Conservation (phyloP, 1,140 invertebrate species). For the Argopecten irradians region DNA sequence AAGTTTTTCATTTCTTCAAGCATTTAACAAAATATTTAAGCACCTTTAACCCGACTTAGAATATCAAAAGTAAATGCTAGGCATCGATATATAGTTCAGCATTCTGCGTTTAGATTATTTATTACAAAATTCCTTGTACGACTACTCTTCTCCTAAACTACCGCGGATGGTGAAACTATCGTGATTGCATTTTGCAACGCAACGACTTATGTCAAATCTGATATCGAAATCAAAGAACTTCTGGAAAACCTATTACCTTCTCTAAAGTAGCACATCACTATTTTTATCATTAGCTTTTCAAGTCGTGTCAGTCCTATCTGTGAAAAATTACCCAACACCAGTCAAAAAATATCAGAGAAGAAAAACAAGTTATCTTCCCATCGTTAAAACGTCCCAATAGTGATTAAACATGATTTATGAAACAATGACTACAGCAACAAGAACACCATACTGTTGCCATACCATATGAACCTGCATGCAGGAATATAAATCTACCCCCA, state of each 20-base stretch:
- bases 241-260: not conserved
- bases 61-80: no score
- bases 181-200: not conserved
- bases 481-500: not conserved
- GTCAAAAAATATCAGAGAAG: not conserved
- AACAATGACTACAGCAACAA: not conserved
- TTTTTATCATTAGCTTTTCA: constrained; percentile 6
- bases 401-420: not conserved
- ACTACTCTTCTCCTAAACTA: not conserved
- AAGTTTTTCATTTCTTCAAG: no score
- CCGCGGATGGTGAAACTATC: not conserved
- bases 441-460: not conserved
- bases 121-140: not conserved
- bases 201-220: not conserved
- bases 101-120: not conserved
- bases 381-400: not conserved
- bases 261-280: not conserved
- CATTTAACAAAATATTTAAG: no score
- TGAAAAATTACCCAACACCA: not conserved
- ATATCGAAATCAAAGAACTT: constrained; percentile 4
- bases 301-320: not conserved
- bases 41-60: no score
- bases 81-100: no score
- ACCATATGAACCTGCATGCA: not conserved
- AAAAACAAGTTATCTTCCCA: not conserved